Percentiles rank a stretch among this genome's conserved stretches.
Conservation (phyloP, 1,140 invertebrate genomes). For the Drosophila takahashii region DNA sequence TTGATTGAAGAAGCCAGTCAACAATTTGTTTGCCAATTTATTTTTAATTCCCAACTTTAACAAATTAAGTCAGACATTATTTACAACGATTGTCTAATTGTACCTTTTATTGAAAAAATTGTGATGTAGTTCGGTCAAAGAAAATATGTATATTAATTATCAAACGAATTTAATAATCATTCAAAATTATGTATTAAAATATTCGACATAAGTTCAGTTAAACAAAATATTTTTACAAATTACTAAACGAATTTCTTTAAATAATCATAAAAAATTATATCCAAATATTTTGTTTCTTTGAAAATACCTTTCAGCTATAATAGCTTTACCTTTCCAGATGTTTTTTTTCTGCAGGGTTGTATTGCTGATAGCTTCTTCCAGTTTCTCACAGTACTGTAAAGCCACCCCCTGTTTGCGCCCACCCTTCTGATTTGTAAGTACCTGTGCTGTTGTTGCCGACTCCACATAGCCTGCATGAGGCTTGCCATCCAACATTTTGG, state of each 20-base stretch:
- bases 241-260: not conserved
- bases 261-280: not conserved
- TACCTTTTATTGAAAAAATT: too few species aligned
- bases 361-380: not conserved
- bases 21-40: too few species aligned
- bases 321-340: not conserved
- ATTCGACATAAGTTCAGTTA: not conserved
- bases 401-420: slow-evolving; percentile 5
- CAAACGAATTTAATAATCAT: not conserved
- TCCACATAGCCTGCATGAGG: slow-evolving; percentile 52
- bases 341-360: not conserved
- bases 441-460: slow-evolving; percentile 69
- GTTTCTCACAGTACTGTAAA: slow-evolving; percentile 34
- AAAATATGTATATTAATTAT: too few species aligned
- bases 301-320: not conserved
- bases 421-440: slow-evolving; percentile 66
- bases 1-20: too few species aligned
- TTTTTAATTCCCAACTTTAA: too few species aligned
- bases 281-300: not conserved
- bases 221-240: too few species aligned
- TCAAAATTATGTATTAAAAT: not conserved
- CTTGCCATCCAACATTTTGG: slow-evolving; percentile 72
- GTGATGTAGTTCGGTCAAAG: too few species aligned
- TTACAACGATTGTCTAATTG: too few species aligned
- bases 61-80: too few species aligned